These are phyloP conservation scores for Oryzias sinensis DNA, from an alignment of 2,797 vertebrate genomes.

Conservation along the genomic window DNA sequence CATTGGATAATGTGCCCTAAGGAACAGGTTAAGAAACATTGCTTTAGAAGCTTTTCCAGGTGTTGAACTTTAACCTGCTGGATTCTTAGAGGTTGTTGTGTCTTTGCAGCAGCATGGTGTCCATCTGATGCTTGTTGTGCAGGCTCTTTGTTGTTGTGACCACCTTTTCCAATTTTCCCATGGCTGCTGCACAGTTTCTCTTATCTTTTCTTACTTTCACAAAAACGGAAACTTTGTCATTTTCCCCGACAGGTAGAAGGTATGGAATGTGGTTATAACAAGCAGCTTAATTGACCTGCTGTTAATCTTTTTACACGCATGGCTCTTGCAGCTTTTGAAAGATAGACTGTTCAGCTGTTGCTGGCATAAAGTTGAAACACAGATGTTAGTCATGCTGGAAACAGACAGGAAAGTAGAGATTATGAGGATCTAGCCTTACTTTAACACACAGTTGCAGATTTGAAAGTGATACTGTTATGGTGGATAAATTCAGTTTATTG, in stretches of 20 bases:
- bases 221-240: conserved; percentile 31
- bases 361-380: conserved; percentile 37
- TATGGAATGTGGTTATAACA: conserved; percentile 41
- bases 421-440: conserved; percentile 24
- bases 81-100: conserved; percentile 18
- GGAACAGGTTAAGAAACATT: no score
- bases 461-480: conserved; percentile 26
- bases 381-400: conserved; percentile 27
- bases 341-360: conserved; percentile 13
- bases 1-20: no score
- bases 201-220: conserved; percentile 19
- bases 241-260: conserved; percentile 31
- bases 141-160: conserved; percentile 16
- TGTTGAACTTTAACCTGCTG: conserved; percentile 13
- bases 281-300: conserved; percentile 29
- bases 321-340: conserved; percentile 21
- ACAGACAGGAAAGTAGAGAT: conserved; percentile 42
- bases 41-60: neutral
- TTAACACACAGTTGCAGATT: conserved; percentile 24
- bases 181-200: no score
- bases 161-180: no score
- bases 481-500: neutral
- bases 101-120: conserved; percentile 24
- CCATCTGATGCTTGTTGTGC: conserved; percentile 28
- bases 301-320: conserved; percentile 38